Evolutionary conservation across 92 coral and sea anemone species (phyloP).

Genomic region (Umimayanthus chanpuru): DNA sequence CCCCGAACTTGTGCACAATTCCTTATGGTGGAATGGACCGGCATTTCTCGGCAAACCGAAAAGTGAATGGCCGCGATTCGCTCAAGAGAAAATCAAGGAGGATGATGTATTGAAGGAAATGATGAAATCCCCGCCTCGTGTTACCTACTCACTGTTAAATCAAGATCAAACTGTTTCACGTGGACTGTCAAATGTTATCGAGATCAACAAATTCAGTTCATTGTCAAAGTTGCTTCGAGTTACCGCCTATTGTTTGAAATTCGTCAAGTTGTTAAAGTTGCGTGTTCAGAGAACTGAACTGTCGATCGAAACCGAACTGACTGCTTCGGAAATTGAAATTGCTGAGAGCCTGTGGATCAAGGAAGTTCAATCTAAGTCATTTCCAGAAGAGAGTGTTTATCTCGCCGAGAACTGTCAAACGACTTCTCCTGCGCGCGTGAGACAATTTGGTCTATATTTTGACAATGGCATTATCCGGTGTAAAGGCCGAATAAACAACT

Average conservation of each 20-base stretch:
- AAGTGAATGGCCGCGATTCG: constrained; percentile 40
- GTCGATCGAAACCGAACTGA: not conserved
- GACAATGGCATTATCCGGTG: not conserved
- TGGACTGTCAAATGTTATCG: not conserved
- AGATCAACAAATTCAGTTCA: not conserved
- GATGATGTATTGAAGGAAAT: not conserved
- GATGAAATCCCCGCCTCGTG: not conserved
- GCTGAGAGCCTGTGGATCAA: too few relatives aligned
- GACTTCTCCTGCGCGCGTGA: not conserved
- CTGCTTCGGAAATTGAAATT: not conserved
- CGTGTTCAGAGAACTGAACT: not conserved
- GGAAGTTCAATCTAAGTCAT: too few relatives aligned
- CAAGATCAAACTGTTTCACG: constrained; percentile 1
- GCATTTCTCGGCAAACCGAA: constrained; percentile 17
- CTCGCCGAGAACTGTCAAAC: not conserved
- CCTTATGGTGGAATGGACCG: constrained; percentile 53
- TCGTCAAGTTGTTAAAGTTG: not conserved
- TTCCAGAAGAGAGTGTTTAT: too few relatives aligned
- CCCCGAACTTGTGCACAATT: constrained; percentile 21
- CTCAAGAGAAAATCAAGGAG: not conserved
- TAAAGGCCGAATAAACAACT: constrained; percentile 37
- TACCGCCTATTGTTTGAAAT: not conserved
- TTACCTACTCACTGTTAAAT: not conserved
- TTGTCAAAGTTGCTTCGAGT: not conserved
- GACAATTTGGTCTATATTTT: not conserved